phyloP scores from a whole-genome alignment of 2,797 vertebrate genomes.

The Schizothorax lantsangensis region DNA sequence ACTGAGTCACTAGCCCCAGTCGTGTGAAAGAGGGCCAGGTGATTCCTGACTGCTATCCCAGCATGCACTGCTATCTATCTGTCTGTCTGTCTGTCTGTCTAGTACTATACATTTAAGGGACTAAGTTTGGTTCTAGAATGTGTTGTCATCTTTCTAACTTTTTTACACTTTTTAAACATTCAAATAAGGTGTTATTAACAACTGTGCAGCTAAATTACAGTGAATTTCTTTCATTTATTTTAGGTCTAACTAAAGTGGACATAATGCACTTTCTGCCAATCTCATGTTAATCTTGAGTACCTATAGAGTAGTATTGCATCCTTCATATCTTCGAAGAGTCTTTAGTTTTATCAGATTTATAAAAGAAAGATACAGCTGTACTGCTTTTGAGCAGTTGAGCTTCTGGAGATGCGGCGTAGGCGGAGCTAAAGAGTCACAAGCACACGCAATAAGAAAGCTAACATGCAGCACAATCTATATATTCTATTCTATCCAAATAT shows the following conservation, averaged over 20 bases:
- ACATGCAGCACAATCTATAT: no score
- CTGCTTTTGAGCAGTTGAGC: no score
- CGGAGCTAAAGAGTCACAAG: not conserved
- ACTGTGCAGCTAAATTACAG: not conserved
- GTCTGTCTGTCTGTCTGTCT: no score
- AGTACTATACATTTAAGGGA: not conserved
- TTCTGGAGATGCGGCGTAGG: no score
- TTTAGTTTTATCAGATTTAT: no score
- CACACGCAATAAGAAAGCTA: no score
- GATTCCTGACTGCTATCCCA: not conserved
- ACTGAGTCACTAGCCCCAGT: slow-evolving; percentile 37
- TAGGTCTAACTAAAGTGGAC: not conserved
- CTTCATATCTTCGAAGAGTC: no score
- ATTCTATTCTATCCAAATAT: no score
- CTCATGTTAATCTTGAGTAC: not conserved
- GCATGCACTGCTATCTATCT: not conserved
- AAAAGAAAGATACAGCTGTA: no score
- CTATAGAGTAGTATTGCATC: not conserved
- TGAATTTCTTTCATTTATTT: not conserved
- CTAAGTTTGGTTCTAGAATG: not conserved
- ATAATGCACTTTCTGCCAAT: not conserved
- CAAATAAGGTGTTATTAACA: not conserved
- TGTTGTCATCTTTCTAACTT: not conserved
- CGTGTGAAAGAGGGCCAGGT: slow-evolving; percentile 27
- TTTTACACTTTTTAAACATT: not conserved